phyloP scores from a whole-genome alignment of 92 coral and sea anemone species.

The Phenganax marumi region DNA sequence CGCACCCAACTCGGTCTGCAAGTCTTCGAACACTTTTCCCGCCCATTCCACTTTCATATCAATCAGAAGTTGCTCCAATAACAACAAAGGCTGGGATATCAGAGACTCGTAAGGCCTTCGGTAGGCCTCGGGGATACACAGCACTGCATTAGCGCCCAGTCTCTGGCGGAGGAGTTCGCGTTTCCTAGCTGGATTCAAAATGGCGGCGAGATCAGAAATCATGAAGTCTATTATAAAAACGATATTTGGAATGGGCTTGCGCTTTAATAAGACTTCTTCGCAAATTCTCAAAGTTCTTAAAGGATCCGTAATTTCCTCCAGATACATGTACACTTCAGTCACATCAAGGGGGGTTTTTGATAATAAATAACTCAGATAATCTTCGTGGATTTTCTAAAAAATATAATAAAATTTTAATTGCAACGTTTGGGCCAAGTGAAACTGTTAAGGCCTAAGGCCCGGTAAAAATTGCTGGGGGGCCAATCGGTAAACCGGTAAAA shows the following conservation, averaged over 20 bases:
- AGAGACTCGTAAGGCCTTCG: constrained; percentile 80
- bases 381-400: constrained; percentile 72
- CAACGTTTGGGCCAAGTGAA: not conserved
- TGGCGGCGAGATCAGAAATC: constrained; percentile 74
- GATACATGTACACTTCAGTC: constrained; percentile 82
- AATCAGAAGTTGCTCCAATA: constrained; percentile 94
- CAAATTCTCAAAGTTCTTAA: constrained; percentile 74
- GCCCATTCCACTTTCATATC: constrained; percentile 99
- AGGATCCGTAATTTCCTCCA: constrained; percentile 78
- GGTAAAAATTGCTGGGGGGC: too few relatives aligned
- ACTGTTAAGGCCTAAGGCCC: not conserved
- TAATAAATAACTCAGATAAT: constrained; percentile 69
- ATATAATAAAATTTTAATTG: not conserved
- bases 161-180: constrained; percentile 75
- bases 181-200: constrained; percentile 73
- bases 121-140: constrained; percentile 83
- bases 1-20: constrained; percentile 78
- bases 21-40: constrained; percentile 72
- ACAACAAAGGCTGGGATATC: constrained; percentile 76
- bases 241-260: constrained; percentile 10
- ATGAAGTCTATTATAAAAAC: constrained; percentile 82
- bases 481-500: too few relatives aligned
- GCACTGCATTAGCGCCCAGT: constrained; percentile 90
- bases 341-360: constrained; percentile 81
- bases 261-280: constrained; percentile 66